Evolutionary conservation across 2,113 vertebrate genomes (phyloP).

Genomic region (Hippocampus mohnikei): DNA sequence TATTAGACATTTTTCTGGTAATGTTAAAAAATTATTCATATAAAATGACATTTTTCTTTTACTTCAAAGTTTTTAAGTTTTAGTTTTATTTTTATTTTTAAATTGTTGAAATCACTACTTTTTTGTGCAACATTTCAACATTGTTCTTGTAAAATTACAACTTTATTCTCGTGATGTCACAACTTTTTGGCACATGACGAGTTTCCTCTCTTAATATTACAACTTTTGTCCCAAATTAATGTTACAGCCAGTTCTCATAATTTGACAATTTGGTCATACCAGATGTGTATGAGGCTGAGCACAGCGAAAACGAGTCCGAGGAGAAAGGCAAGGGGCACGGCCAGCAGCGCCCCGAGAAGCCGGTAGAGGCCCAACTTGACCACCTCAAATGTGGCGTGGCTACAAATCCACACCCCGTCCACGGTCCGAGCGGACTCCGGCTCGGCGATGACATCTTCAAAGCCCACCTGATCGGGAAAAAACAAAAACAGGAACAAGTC

Average conservation of each 20-base stretch:
- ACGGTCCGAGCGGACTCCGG: slow-evolving; percentile 82
- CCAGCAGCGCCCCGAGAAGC: slow-evolving; percentile 82
- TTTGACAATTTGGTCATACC: slow-evolving; percentile 67
- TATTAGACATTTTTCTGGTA: neutral
- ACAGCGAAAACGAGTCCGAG: slow-evolving; percentile 81
- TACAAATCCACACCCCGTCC: slow-evolving; percentile 91
- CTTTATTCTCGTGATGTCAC: neutral
- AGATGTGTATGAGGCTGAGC: slow-evolving; percentile 91
- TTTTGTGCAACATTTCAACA: neutral
- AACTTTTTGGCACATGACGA: too few relatives aligned
- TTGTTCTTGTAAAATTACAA: neutral
- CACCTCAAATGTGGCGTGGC: slow-evolving; percentile 87
- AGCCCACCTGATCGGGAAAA: slow-evolving; percentile 76
- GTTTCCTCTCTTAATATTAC: neutral
- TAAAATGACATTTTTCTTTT: neutral
- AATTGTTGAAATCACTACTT: too few relatives aligned
- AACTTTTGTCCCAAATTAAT: neutral
- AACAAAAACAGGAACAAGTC: neutral
- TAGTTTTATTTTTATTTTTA: too few relatives aligned
- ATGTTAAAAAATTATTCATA: too few relatives aligned
- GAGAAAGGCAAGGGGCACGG: slow-evolving; percentile 83
- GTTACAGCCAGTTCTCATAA: too few relatives aligned
- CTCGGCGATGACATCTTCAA: slow-evolving; percentile 91
- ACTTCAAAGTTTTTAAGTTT: too few relatives aligned
- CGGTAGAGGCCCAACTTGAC: slow-evolving; percentile 86